Evolutionary conservation across 2,797 vertebrate genomes (phyloP), one percentile per base, ranked within the genome.

Genomic region (Gephyroberyx darwinii): DNA sequence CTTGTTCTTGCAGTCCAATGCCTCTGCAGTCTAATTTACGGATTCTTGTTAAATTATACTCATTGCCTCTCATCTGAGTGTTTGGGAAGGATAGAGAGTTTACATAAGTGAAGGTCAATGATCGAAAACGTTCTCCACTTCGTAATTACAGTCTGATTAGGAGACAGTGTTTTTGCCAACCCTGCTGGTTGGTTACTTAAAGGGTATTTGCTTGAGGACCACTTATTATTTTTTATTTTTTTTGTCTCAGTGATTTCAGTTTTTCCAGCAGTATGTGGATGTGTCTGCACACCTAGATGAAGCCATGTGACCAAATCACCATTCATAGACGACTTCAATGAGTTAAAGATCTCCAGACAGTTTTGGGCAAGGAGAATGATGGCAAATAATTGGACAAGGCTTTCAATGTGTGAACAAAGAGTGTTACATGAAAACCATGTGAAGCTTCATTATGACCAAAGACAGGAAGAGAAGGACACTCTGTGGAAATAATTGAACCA

Each of bases 371-470:
- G 65, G 43, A 55, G 70, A 88, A 83, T 77, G 84, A 88, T 53
- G n/a, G 79, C 80, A 86, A 88, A 89, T 92, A 92, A 92, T 91
- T 91, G 84, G 85, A 90, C 72, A 71, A 86, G 88, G 83, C 86
- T 76, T 87, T 53, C 71, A 84, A 85, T 74, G 62, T 43, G 17
- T 33, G 30, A 39, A 26, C 16, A 43, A 71, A 78, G 47, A 0
- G 5, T 55, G 12, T 20, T 70, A 78, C 76, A 78, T 84, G 84
- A 75, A 83, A 86, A 90, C 84, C 84, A 77, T 65, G 81, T 87
- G 81, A 80, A 88, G 80, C 78, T 86, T 82, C 73, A 86, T 90
- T 89, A 86, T 86, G 84, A 88, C 83, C 82, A 86, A 74, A 88
- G 68, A 83, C 66, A 61, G 65, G 82, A 82, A 66, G 80, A 84